Conservation (phyloP, 2,113 vertebrate genomes). For the Octodon degus region DNA sequence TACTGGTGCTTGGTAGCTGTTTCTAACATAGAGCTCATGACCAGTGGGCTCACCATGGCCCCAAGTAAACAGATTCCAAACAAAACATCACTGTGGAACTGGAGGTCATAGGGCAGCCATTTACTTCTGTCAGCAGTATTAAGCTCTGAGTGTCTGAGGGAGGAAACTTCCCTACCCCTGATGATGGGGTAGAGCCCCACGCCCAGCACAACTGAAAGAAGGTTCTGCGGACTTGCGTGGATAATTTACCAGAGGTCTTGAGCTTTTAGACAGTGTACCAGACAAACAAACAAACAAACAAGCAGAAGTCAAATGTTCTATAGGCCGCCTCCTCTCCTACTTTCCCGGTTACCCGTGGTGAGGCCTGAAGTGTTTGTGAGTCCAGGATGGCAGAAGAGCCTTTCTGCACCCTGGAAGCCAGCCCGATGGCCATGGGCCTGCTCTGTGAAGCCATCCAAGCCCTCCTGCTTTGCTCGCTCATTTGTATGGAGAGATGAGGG, state of each 20-base stretch:
- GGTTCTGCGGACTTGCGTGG: background rate
- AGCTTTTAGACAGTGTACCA: background rate
- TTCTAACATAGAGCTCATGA: background rate
- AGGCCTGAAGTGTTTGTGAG: constrained; percentile 31
- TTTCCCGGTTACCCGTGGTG: constrained; percentile 52
- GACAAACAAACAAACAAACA: background rate
- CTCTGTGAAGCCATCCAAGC: background rate
- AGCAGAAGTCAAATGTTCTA: background rate
- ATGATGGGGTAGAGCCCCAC: background rate
- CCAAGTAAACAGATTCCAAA: constrained; percentile 28
- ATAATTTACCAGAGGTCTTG: background rate
- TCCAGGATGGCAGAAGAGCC: background rate
- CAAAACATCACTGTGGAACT: background rate
- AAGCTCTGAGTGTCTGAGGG: background rate
- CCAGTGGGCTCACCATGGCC: background rate
- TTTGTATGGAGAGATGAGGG: constrained; percentile 33
- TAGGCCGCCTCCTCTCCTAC: background rate
- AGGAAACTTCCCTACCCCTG: background rate
- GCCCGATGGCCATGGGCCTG: background rate
- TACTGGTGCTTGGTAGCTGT: background rate
- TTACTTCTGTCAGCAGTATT: background rate
- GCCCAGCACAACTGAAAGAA: background rate
- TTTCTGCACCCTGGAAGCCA: background rate
- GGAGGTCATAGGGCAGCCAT: background rate
- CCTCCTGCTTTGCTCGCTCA: constrained; percentile 45